A percentile compares a stretch with the other conserved stretches of the same genome.
Conservation (phyloP, 37 sponge, comb jelly and placozoan genomes). For the Theonella swinhoei region DNA sequence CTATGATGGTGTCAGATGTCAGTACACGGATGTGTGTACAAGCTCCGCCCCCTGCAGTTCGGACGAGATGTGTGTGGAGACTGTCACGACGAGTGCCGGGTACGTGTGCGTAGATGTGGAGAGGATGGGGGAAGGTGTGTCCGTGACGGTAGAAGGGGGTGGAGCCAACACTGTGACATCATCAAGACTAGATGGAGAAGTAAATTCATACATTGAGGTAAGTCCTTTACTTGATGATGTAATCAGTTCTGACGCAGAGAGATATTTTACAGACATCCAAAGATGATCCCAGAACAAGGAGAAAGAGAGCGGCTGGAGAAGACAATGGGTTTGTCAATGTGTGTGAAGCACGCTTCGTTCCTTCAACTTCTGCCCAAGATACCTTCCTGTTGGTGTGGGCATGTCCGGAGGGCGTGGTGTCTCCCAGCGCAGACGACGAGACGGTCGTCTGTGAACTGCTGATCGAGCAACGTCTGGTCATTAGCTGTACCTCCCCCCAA, state of each 20-base stretch:
- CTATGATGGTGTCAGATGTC: slow-evolving; percentile 56
- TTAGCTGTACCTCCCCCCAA: slow-evolving; percentile 44
- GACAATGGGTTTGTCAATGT: slow-evolving; percentile 27
- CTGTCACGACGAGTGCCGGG: slow-evolving; percentile 30
- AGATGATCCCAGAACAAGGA: not conserved
- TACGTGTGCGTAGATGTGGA: slow-evolving; percentile 32
- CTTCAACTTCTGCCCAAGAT: not conserved
- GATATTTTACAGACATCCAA: not conserved
- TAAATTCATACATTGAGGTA: not conserved
- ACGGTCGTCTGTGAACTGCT: slow-evolving; percentile 44
- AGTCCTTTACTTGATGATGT: not conserved
- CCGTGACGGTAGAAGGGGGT: not conserved
- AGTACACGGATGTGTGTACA: slow-evolving; percentile 36
- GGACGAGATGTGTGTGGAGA: slow-evolving; percentile 49
- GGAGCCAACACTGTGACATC: not conserved
- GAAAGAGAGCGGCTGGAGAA: not conserved
- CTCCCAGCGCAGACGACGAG: slow-evolving; percentile 31
- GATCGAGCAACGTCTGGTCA: slow-evolving; percentile 1
- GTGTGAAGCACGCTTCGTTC: slow-evolving; percentile 56
- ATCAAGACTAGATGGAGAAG: not conserved
- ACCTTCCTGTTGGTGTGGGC: slow-evolving; percentile 49
- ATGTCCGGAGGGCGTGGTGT: slow-evolving; percentile 63
- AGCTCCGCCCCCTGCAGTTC: slow-evolving; percentile 18
- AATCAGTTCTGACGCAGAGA: not conserved
- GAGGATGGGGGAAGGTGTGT: not conserved